Evolutionary conservation across 2,888 invertebrate species (phyloP).

Genomic region (Leuctra nigra): DNA sequence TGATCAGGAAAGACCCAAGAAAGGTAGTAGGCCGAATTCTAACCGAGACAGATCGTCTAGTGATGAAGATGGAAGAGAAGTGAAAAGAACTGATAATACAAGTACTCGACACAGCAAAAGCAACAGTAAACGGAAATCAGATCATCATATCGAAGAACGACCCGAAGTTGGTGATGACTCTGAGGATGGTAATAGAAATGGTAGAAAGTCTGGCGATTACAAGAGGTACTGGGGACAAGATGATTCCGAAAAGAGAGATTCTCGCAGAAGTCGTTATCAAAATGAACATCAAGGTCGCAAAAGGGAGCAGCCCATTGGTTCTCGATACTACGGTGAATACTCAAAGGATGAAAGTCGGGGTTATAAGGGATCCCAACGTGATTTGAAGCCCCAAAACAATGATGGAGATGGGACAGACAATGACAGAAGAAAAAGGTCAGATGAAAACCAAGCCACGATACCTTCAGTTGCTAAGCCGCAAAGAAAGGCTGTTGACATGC

Average conservation of each 20-base stretch:
- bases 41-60: no score
- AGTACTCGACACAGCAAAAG: no score
- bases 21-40: no score
- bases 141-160: no score
- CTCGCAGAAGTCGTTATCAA: constrained; percentile 18
- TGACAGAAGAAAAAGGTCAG: background rate
- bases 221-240: constrained; percentile 18
- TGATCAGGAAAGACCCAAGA: no score
- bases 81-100: no score
- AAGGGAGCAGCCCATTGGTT: constrained; percentile 28
- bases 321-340: constrained; percentile 29
- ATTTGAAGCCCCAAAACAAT: background rate
- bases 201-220: background rate
- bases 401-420: background rate
- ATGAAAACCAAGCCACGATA: constrained; percentile 31
- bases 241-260: background rate
- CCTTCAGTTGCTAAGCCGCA: constrained; percentile 36
- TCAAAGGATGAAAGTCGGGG: constrained; percentile 9
- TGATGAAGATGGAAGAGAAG: no score
- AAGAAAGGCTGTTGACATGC: constrained; percentile 51
- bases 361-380: constrained; percentile 7
- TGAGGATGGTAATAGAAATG: background rate
- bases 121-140: no score
- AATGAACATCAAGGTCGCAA: constrained; percentile 19
- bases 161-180: background rate